phyloP scores from a whole-genome alignment of 1,140 invertebrate species.

The Stegodyphus dumicola region DNA sequence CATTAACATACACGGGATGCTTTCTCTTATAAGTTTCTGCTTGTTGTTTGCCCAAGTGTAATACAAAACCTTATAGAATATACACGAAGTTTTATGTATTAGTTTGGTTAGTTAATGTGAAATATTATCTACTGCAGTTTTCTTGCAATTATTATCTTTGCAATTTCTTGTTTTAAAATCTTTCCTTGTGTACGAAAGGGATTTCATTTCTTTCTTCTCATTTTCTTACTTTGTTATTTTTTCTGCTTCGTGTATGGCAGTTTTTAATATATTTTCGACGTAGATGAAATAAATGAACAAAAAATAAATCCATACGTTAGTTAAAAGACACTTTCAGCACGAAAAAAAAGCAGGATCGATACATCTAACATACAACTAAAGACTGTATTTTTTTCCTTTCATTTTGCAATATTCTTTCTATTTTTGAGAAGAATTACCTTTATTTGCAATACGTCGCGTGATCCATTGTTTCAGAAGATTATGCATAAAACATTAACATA shows the following conservation, averaged over 20 bases:
- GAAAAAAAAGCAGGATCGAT: not conserved
- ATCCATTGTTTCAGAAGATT: conserved; percentile 3
- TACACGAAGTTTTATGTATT: too few relatives aligned
- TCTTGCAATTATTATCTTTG: not conserved
- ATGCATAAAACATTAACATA: not conserved
- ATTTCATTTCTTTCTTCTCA: not conserved
- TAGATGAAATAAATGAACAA: not conserved
- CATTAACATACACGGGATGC: not conserved
- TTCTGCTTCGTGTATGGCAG: not conserved
- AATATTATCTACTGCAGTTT: too few relatives aligned
- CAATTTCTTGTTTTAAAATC: conserved; percentile 26
- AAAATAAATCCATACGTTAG: conserved; percentile 16
- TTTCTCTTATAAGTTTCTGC: not conserved
- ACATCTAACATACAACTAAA: too few relatives aligned
- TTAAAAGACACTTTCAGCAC: conserved; percentile 21
- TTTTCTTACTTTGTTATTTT: conserved; percentile 13
- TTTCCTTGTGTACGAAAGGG: conserved; percentile 1
- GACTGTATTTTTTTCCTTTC: not conserved
- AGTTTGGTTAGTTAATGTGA: too few relatives aligned
- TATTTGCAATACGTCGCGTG: not conserved
- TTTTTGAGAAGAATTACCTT: conserved; percentile 20
- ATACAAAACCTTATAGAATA: too few relatives aligned
- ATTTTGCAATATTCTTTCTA: not conserved
- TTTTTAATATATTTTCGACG: conserved; percentile 28
- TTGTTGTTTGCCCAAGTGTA: too few relatives aligned